Percentiles rank a stretch among this genome's conserved stretches.
Evolutionary conservation across 2,888 invertebrate species (phyloP).

Genomic region (Junonia oenone): DNA sequence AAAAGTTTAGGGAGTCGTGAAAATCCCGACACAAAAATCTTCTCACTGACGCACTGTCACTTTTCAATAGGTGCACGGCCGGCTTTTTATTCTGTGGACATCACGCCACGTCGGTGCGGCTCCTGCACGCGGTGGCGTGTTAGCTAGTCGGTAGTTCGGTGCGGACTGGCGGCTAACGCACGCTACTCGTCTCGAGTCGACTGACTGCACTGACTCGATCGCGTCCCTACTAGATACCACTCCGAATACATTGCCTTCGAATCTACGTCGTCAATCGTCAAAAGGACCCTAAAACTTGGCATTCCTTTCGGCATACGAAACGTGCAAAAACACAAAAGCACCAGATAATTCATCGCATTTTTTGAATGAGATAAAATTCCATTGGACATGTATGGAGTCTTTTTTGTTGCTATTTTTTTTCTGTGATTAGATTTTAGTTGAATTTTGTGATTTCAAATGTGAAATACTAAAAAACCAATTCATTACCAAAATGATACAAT

Average conservation of each 20-base stretch:
- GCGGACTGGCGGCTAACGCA: conserved; percentile 52
- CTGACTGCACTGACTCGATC: conserved; percentile 39
- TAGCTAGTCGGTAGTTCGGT: conserved; percentile 53
- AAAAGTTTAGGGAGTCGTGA: conserved; percentile 45
- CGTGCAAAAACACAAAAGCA: conserved; percentile 1
- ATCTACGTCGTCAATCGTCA: conserved; percentile 4
- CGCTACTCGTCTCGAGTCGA: conserved; percentile 32
- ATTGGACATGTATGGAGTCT: neutral
- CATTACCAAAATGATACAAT: conserved; percentile 6
- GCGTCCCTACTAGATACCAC: conserved; percentile 39
- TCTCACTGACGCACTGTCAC: conserved; percentile 72
- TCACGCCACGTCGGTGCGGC: conserved; percentile 49
- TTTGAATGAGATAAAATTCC: neutral
- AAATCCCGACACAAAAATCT: conserved; percentile 56
- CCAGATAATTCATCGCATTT: neutral
- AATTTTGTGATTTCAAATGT: neutral
- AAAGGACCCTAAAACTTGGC: conserved; percentile 15
- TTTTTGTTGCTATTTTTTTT: neutral
- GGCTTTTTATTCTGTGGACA: conserved; percentile 46
- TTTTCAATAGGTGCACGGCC: conserved; percentile 52
- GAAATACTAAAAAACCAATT: neutral
- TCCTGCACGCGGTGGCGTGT: conserved; percentile 47
- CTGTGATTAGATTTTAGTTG: neutral
- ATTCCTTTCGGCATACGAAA: conserved; percentile 16
- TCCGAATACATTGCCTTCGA: conserved; percentile 1